Conservation (phyloP, 1,140 invertebrate genomes). For the Thalassaphorura encarpata region DNA sequence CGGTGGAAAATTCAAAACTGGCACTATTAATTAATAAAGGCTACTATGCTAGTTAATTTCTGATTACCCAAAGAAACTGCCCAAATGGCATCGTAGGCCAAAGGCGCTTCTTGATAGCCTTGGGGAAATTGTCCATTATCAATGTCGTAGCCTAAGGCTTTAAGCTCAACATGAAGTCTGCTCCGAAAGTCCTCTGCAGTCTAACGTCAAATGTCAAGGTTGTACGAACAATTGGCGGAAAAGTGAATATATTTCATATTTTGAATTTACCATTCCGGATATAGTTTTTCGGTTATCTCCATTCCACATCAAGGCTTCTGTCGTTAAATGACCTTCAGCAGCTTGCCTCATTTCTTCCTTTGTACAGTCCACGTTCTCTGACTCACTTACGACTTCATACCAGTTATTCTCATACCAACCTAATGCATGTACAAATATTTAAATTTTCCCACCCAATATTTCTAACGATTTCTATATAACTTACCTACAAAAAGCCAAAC, state of each 20-base stretch:
- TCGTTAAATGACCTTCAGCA: slow-evolving; percentile 94
- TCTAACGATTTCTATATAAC: too few species aligned
- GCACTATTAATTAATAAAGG: too few species aligned
- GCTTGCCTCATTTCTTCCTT: slow-evolving; percentile 83
- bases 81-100: slow-evolving; percentile 99
- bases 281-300: slow-evolving; percentile 80
- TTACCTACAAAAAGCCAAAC: slow-evolving; percentile 99
- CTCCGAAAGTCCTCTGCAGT: slow-evolving; percentile 48
- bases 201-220: too few species aligned
- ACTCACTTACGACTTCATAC: slow-evolving; percentile 82
- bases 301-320: slow-evolving; percentile 97
- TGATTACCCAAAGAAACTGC: slow-evolving; percentile 85
- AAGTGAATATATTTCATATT: too few species aligned
- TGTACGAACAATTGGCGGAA: too few species aligned
- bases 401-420: slow-evolving; percentile 99
- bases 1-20: too few species aligned
- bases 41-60: too few species aligned
- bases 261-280: slow-evolving; percentile 79
- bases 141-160: slow-evolving; percentile 67
- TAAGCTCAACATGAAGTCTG: slow-evolving; percentile 64
- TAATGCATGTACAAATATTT: too few species aligned
- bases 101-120: slow-evolving; percentile 94
- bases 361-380: slow-evolving; percentile 85
- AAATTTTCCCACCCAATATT: too few species aligned
- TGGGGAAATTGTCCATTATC: slow-evolving; percentile 72